phyloP scores from a whole-genome alignment of 1,140 invertebrate species.

The Saccostrea glomerata region DNA sequence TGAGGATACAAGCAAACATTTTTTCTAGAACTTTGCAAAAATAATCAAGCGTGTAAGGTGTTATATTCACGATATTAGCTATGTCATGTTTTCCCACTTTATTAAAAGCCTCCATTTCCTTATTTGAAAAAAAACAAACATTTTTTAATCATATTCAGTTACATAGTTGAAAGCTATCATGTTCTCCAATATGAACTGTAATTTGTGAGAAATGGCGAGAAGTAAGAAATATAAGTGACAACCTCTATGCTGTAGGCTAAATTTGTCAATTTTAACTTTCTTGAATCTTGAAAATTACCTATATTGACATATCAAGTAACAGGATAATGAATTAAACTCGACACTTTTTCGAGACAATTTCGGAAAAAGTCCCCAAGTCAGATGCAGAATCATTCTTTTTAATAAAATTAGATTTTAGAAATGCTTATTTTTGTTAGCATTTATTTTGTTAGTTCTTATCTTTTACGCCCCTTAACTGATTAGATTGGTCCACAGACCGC shows the following conservation, averaged over 20 bases:
- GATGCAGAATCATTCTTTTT: too few relatives aligned
- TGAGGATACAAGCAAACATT: not conserved
- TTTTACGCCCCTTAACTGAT: too few relatives aligned
- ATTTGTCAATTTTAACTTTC: not conserved
- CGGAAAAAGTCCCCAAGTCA: too few relatives aligned
- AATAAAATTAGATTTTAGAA: too few relatives aligned
- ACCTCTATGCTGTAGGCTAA: not conserved
- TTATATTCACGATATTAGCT: not conserved
- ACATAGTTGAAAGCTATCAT: not conserved
- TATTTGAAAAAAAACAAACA: not conserved
- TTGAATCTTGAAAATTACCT: not conserved
- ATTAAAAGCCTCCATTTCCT: not conserved
- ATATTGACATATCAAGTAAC: not conserved
- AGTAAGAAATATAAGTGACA: not conserved
- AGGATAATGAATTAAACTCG: not conserved
- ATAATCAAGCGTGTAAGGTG: not conserved
- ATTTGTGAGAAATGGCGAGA: not conserved
- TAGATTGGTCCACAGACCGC: too few relatives aligned
- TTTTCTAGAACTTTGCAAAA: not conserved
- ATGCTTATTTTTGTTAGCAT: too few relatives aligned
- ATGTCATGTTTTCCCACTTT: not conserved
- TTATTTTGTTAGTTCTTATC: too few relatives aligned
- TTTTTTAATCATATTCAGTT: not conserved
- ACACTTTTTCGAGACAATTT: not conserved
- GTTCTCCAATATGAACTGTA: conserved; percentile 12